phyloP scores from a whole-genome alignment of 2,888 invertebrate genomes.

The Pristionchus fissidentatus region DNA sequence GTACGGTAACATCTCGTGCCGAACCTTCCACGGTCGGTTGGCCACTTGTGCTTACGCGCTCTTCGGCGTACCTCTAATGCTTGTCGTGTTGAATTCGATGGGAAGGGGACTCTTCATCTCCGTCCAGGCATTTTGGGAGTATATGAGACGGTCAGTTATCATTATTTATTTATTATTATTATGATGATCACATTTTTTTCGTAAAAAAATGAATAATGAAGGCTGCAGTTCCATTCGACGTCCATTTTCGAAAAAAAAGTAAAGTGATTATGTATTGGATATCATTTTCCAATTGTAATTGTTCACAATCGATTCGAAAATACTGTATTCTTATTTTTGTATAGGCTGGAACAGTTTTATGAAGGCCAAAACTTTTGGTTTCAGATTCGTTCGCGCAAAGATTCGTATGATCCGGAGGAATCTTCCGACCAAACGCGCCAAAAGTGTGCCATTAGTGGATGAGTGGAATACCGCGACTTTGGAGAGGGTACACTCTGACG shows the following conservation, averaged over 20 bases:
- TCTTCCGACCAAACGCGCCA: slow-evolving; percentile 49
- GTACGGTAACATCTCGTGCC: slow-evolving; percentile 94
- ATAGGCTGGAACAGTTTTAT: not conserved
- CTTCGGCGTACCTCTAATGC: slow-evolving; percentile 93
- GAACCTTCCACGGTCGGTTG: slow-evolving; percentile 86
- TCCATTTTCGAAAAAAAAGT: no score
- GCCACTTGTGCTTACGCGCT: slow-evolving; percentile 92
- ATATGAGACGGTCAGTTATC: slow-evolving; percentile 53
- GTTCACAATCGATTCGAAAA: no score
- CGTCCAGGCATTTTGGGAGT: slow-evolving; percentile 57
- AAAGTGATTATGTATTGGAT: not conserved
- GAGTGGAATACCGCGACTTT: no score
- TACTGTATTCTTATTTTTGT: not conserved
- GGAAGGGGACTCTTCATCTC: slow-evolving; percentile 85
- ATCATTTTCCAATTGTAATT: no score
- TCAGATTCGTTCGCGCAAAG: slow-evolving; percentile 15
- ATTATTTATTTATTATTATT: not conserved
- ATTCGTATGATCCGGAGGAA: not conserved
- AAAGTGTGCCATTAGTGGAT: slow-evolving; percentile 46
- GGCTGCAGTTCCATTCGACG: not conserved
- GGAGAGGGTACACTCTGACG: slow-evolving; percentile 56
- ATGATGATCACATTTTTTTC: not conserved
- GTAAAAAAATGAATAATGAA: not conserved
- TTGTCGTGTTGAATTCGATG: slow-evolving; percentile 92
- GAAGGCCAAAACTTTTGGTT: not conserved